A percentile compares a stretch with the other conserved stretches of the same genome.
These are phyloP conservation scores for Erannis defoliaria DNA, from an alignment of 2,888 invertebrate species.

Conservation along the genomic window DNA sequence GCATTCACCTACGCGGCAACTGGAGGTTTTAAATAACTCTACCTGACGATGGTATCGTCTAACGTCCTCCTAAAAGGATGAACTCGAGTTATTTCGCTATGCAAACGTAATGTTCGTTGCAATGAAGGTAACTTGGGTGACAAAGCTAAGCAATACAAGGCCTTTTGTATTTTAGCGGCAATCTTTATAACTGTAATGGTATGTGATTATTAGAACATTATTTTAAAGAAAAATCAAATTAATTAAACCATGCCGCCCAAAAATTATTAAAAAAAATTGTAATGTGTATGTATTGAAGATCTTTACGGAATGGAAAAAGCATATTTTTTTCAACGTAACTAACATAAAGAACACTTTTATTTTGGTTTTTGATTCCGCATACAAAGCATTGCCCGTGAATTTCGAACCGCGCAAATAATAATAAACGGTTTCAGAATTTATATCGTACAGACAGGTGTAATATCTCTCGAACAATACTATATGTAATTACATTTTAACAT, in stretches of 20 bases:
- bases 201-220: too few species aligned
- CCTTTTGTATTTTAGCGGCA: background rate
- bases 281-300: too few species aligned
- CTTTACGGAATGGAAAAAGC: too few species aligned
- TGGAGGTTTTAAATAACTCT: constrained; percentile 67
- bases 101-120: background rate
- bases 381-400: background rate
- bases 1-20: constrained; percentile 65
- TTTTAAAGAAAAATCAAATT: too few species aligned
- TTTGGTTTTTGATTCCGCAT: background rate
- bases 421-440: background rate
- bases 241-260: too few species aligned
- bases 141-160: constrained; percentile 2
- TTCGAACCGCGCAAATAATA: background rate
- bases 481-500: constrained; percentile 15
- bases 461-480: background rate
- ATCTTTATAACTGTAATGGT: too few species aligned
- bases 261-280: too few species aligned
- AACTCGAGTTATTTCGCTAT: constrained; percentile 25
- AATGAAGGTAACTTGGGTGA: constrained; percentile 1
- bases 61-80: constrained; percentile 57
- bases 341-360: too few species aligned
- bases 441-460: background rate
- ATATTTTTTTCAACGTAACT: too few species aligned
- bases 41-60: constrained; percentile 67